Evolutionary conservation across 1,140 invertebrate species (phyloP).

Genomic region (Cydia pomonella): DNA sequence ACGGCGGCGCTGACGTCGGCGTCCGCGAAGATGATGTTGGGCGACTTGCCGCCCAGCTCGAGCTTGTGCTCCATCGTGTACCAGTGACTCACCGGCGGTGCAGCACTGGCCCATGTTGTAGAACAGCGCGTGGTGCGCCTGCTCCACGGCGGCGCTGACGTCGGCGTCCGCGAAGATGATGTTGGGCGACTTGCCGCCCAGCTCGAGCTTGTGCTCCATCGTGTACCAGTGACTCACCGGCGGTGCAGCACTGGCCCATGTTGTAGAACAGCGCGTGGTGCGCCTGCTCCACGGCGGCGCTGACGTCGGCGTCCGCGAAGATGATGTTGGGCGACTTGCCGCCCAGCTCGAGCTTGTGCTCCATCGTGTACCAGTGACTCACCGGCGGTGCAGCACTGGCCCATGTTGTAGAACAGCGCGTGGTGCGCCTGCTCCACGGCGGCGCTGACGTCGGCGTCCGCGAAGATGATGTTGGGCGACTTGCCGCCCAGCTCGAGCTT

Average conservation of each 20-base stretch:
- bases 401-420: conserved; percentile 93
- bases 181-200: conserved; percentile 97
- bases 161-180: conserved; percentile 94
- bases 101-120: conserved; percentile 91
- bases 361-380: too few relatives aligned
- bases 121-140: conserved; percentile 90
- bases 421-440: conserved; percentile 92
- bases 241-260: conserved; percentile 87
- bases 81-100: conserved; percentile 83
- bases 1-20: conserved; percentile 90
- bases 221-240: too few relatives aligned
- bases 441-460: conserved; percentile 89
- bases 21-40: conserved; percentile 95
- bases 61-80: too few relatives aligned
- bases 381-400: conserved; percentile 86
- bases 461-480: conserved; percentile 95
- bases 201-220: too few relatives aligned
- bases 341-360: conserved; percentile 96
- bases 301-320: conserved; percentile 90
- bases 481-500: conserved; percentile 98
- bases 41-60: conserved; percentile 97
- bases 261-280: conserved; percentile 94
- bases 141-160: conserved; percentile 89
- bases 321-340: conserved; percentile 98
- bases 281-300: conserved; percentile 89